phyloP scores from a whole-genome alignment of 2,797 vertebrate species.

The Sebastes kiyomatsui region DNA sequence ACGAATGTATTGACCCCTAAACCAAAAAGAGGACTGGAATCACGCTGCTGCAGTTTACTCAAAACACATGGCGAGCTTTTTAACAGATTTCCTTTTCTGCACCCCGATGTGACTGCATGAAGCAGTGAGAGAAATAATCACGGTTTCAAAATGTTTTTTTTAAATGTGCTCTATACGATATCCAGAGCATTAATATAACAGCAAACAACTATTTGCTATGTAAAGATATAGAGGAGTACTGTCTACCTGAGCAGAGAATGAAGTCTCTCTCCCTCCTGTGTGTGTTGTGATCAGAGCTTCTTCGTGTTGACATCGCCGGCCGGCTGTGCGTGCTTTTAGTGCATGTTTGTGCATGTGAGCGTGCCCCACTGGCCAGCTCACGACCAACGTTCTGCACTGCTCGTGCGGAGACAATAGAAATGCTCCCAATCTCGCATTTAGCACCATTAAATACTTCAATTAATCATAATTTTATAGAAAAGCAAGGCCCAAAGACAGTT shows the following conservation, averaged over 20 bases:
- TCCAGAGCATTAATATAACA: no score
- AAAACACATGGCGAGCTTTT: neutral
- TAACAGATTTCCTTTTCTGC: neutral
- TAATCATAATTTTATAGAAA: no score
- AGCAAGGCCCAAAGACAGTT: no score
- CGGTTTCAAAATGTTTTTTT: neutral
- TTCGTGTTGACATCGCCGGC: fast-evolving
- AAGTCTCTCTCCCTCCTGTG: no score
- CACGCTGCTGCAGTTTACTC: neutral
- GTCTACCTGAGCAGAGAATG: no score
- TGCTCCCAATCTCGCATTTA: no score
- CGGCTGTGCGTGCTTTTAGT: no score
- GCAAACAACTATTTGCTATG: no score
- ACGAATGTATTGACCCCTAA: slow-evolving; percentile 37
- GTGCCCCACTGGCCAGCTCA: fast-evolving
- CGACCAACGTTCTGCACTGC: no score
- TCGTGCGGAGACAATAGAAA: no score
- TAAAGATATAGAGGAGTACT: fast-evolving
- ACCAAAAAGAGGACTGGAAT: slow-evolving; percentile 4
- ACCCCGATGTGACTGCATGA: neutral
- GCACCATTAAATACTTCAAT: no score
- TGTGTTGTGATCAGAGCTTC: no score
- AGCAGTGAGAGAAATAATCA: neutral
- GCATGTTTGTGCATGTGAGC: fast-evolving
- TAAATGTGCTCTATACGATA: neutral